Conservation (phyloP, 1,140 invertebrate genomes). For the Ceratina australensis region DNA sequence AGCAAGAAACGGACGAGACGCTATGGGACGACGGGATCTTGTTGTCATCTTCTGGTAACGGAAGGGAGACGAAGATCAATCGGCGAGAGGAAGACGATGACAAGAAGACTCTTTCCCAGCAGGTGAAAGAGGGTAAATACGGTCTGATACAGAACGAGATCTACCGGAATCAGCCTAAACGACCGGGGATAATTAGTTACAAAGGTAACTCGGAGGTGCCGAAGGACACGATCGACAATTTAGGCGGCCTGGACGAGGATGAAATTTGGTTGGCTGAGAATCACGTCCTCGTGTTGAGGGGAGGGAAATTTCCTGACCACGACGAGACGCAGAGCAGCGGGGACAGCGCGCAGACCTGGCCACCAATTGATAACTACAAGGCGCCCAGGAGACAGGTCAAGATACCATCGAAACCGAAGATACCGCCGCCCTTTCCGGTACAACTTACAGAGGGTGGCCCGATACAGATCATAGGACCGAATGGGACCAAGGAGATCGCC, state of each 20-base stretch:
- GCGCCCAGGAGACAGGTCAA: conserved; percentile 90
- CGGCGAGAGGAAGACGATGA: conserved; percentile 84
- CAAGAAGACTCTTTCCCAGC: conserved; percentile 90
- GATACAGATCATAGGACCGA: conserved; percentile 85
- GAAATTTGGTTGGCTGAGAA: conserved; percentile 95
- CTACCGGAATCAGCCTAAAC: conserved; percentile 82
- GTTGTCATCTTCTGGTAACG: conserved; percentile 84
- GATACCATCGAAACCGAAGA: conserved; percentile 85
- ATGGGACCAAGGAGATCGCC: conserved; percentile 81
- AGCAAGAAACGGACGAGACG: conserved; percentile 67
- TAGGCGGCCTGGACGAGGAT: conserved; percentile 89
- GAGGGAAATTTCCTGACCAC: conserved; percentile 84
- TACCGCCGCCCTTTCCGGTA: conserved; percentile 94
- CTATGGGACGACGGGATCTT: conserved; percentile 85
- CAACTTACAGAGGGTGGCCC: conserved; percentile 90
- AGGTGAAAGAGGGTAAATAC: conserved; percentile 93
- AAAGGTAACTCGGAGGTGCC: conserved; percentile 87
- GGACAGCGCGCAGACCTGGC: conserved; percentile 82
- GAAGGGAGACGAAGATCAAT: conserved; percentile 79
- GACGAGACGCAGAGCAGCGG: conserved; percentile 67
- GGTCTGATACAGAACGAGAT: conserved; percentile 92
- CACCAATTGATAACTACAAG: conserved; percentile 90
- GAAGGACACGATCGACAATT: conserved; percentile 87
- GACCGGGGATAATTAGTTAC: conserved; percentile 91
- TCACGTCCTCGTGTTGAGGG: conserved; percentile 90